A percentile compares a stretch with the other conserved stretches of the same genome.
Evolutionary conservation across 2,888 invertebrate genomes (phyloP).

Genomic region (Luperina nickerlii): DNA sequence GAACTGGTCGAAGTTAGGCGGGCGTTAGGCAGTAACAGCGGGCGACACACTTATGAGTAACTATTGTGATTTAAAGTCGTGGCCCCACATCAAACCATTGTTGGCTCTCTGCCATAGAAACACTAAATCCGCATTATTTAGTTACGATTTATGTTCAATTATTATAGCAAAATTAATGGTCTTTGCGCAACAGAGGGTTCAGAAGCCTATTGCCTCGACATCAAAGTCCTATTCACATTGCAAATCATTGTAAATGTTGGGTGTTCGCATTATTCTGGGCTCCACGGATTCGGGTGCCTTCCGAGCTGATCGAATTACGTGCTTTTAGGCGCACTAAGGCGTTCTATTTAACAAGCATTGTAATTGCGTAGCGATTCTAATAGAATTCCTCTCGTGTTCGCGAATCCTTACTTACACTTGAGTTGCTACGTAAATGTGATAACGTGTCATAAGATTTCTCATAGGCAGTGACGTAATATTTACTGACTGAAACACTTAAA

Average conservation of each 20-base stretch:
- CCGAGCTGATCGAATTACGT: slow-evolving; percentile 46
- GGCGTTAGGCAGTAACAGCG: slow-evolving; percentile 14
- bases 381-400: slow-evolving; percentile 23
- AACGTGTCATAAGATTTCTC: neutral
- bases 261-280: slow-evolving; percentile 36
- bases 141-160: slow-evolving; percentile 57
- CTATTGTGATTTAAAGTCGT: slow-evolving; percentile 27
- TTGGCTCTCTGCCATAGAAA: slow-evolving; percentile 42
- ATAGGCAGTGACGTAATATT: neutral
- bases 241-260: slow-evolving; percentile 55
- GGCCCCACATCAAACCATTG: slow-evolving; percentile 18
- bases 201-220: slow-evolving; percentile 53
- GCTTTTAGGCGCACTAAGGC: slow-evolving; percentile 32
- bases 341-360: slow-evolving; percentile 38
- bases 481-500: neutral
- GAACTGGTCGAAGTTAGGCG: slow-evolving; percentile 44
- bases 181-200: slow-evolving; percentile 23
- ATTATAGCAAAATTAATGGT: slow-evolving; percentile 43
- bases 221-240: slow-evolving; percentile 56
- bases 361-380: slow-evolving; percentile 26
- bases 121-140: slow-evolving; percentile 50
- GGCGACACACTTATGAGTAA: slow-evolving; percentile 1
- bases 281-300: neutral
- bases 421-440: neutral
- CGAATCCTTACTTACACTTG: slow-evolving; percentile 6